A percentile compares a stretch with the other conserved stretches of the same genome.
These are phyloP conservation scores for Linnaemya tessellans DNA, from an alignment of 2,888 invertebrate genomes.

Conservation along the genomic window DNA sequence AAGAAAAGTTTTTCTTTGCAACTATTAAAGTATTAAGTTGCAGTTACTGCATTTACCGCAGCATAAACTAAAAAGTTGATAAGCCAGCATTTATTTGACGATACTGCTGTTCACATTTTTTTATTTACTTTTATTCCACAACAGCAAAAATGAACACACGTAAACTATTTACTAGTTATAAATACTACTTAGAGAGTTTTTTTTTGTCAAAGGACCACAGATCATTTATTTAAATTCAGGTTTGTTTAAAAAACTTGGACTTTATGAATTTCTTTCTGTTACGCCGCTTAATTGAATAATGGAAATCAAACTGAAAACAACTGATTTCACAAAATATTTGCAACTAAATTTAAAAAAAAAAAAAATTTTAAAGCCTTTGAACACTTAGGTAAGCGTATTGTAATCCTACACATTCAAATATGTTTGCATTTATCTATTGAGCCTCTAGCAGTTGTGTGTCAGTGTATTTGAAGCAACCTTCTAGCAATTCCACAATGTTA, in stretches of 20 bases:
- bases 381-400: neutral
- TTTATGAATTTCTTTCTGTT: neutral
- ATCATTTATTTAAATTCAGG: neutral
- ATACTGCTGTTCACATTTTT: neutral
- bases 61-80: conserved; percentile 58
- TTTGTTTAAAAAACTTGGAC: neutral
- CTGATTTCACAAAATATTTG: neutral
- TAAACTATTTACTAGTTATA: conserved; percentile 10
- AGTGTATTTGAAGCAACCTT: neutral
- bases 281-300: neutral
- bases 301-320: neutral
- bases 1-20: conserved; percentile 77
- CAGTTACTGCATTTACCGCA: conserved; percentile 74
- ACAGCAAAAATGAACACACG: neutral
- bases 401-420: neutral
- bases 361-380: neutral
- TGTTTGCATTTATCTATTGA: neutral
- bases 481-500: neutral
- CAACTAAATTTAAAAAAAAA: neutral
- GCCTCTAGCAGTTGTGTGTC: neutral
- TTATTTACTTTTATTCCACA: neutral
- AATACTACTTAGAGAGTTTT: neutral
- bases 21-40: conserved; percentile 82
- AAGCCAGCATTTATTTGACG: conserved; percentile 46
- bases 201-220: neutral